These are phyloP conservation scores for Planococcus citri DNA, from an alignment of 1,140 invertebrate species.

Conservation along the genomic window DNA sequence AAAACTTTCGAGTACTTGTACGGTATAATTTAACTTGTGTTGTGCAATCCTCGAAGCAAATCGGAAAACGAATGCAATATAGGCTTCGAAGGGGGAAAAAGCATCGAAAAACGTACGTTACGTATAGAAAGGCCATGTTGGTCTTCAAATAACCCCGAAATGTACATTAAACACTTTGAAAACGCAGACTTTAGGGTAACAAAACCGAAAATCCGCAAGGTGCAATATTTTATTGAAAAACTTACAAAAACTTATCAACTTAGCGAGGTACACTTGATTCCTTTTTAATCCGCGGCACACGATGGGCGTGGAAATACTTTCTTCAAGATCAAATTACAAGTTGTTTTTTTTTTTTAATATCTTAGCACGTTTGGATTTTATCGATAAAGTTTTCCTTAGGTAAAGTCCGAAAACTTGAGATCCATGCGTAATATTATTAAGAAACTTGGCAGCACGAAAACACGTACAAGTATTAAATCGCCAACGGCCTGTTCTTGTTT, in stretches of 20 bases:
- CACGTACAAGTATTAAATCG: neutral
- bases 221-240: neutral
- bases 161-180: no score
- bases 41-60: no score
- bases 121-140: no score
- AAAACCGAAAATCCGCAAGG: neutral
- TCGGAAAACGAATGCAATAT: no score
- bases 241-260: neutral
- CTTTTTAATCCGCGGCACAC: neutral
- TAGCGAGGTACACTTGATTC: neutral
- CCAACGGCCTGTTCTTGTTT: neutral
- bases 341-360: neutral
- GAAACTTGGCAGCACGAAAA: neutral
- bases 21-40: no score
- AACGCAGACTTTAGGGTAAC: neutral
- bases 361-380: neutral
- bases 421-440: constrained; percentile 4
- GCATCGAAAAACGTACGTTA: no score
- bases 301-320: neutral
- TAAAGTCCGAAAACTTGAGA: neutral
- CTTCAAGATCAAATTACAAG: neutral
- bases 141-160: no score
- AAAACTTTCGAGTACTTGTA: no score
- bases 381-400: neutral
- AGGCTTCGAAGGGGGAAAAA: no score